Evolutionary conservation across 2,113 vertebrate genomes (phyloP).

Genomic region (Nibea albiflora): DNA sequence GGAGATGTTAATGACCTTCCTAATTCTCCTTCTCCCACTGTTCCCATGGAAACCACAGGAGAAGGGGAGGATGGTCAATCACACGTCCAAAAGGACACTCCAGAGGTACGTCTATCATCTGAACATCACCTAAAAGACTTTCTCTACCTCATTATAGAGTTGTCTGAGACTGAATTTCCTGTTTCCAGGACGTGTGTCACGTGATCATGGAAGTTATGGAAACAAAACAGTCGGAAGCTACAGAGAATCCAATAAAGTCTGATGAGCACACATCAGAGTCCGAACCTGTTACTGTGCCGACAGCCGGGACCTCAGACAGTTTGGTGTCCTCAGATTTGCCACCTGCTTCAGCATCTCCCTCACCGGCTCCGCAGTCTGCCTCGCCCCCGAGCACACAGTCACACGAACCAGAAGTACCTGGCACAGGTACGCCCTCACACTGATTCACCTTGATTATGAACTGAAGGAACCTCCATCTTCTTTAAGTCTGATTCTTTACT

Average conservation of each 20-base stretch:
- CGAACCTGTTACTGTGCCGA: neutral
- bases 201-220: slow-evolving; percentile 7
- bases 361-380: neutral
- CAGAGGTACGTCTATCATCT: slow-evolving; percentile 10
- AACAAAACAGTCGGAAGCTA: rapidly evolving
- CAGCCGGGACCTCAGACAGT: neutral
- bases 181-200: slow-evolving; percentile 22
- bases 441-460: neutral
- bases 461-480: neutral
- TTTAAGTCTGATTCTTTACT: neutral
- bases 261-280: neutral
- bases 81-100: neutral
- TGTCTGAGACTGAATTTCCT: neutral
- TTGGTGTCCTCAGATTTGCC: neutral
- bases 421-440: slow-evolving; percentile 17
- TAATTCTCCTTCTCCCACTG: neutral
- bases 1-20: slow-evolving; percentile 73
- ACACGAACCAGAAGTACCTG: neutral
- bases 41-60: slow-evolving; percentile 26
- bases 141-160: neutral
- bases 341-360: neutral
- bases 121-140: neutral
- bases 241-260: neutral
- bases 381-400: neutral
- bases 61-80: neutral